Evolutionary conservation across 2,888 invertebrate species (phyloP).

Genomic region (Scaptomyza reducta): DNA sequence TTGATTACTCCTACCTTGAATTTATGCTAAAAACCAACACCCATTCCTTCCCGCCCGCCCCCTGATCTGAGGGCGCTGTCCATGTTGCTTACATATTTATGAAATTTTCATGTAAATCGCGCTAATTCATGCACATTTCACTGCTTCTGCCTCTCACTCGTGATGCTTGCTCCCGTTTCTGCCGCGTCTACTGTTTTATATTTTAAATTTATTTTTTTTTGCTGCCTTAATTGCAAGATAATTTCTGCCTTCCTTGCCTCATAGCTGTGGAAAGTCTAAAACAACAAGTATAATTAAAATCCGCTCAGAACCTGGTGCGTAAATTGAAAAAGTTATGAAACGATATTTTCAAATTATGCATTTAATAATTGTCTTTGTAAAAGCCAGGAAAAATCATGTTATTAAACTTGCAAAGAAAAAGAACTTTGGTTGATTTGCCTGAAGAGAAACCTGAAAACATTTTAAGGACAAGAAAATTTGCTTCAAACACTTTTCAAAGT

Average conservation of each 20-base stretch:
- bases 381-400: background rate
- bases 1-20: conserved; percentile 75
- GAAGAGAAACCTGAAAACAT: too few relatives aligned
- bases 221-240: conserved; percentile 66
- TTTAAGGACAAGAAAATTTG: too few relatives aligned
- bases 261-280: conserved; percentile 5
- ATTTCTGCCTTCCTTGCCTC: conserved; percentile 30
- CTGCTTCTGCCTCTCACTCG: conserved; percentile 11
- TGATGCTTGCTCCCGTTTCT: conserved; percentile 13
- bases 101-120: conserved; percentile 76
- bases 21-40: conserved; percentile 17
- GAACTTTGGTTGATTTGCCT: too few relatives aligned
- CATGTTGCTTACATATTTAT: conserved; percentile 74
- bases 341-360: conserved; percentile 37
- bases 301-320: conserved; percentile 31
- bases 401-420: too few relatives aligned
- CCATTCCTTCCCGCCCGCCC: background rate
- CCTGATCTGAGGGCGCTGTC: conserved; percentile 6
- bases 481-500: too few relatives aligned
- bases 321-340: conserved; percentile 58
- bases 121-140: conserved; percentile 75
- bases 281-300: conserved; percentile 55
- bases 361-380: conserved; percentile 26
- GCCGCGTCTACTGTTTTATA: conserved; percentile 8
- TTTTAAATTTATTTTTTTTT: conserved; percentile 34